Percentiles rank a stretch among this genome's conserved stretches.
Conservation (phyloP, 2,797 vertebrate genomes). For the Microtus obscurus region DNA sequence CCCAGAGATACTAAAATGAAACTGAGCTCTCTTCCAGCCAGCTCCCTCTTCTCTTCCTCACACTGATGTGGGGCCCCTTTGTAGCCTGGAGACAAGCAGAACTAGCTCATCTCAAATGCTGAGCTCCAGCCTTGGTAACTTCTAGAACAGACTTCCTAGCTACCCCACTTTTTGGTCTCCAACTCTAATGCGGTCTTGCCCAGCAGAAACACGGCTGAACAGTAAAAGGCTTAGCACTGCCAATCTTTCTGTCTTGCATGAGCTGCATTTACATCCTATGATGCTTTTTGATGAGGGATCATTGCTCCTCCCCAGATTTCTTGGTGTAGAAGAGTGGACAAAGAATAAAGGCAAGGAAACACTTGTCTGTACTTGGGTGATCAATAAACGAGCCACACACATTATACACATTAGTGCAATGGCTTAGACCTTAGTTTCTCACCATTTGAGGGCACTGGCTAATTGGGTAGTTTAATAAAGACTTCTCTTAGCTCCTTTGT, state of each 20-base stretch:
- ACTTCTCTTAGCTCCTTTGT: not conserved
- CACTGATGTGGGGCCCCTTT: not conserved
- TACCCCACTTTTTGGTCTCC: not conserved
- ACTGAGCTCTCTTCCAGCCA: not conserved
- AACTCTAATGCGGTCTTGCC: not conserved
- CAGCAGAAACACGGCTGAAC: not conserved
- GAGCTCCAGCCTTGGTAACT: not conserved
- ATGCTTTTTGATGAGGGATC: not conserved
- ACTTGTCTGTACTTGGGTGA: not conserved
- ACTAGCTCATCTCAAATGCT: not conserved
- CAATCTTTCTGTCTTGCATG: not conserved
- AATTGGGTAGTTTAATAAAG: not conserved
- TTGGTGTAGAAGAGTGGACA: not conserved
- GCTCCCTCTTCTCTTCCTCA: not conserved
- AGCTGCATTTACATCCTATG: not conserved
- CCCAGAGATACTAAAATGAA: constrained; percentile 32
- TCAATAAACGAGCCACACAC: not conserved
- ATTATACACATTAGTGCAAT: not conserved
- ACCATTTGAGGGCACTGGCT: not conserved
- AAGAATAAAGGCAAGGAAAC: not conserved
- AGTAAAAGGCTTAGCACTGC: not conserved
- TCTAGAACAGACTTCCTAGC: no score
- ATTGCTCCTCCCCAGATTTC: not conserved
- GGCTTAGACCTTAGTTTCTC: not conserved
- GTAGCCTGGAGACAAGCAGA: not conserved